Conservation (phyloP, 2,797 vertebrate species). For the Diplodus puntazzo region DNA sequence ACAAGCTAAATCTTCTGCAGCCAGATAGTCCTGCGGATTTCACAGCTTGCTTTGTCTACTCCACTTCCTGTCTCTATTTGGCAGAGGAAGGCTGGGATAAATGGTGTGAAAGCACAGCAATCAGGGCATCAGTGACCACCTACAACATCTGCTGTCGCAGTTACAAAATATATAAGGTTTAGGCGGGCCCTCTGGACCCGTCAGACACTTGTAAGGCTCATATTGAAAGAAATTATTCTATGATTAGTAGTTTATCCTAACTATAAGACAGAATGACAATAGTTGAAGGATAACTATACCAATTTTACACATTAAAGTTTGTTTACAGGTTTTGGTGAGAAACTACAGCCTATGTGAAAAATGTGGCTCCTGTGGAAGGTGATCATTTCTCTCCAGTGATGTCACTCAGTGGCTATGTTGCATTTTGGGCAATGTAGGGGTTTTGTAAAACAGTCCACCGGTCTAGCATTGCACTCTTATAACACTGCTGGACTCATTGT, state of each 20-base stretch:
- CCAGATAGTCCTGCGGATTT: slow-evolving; percentile 71
- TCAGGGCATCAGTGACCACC: slow-evolving; percentile 63
- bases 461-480: no score
- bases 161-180: slow-evolving; percentile 39
- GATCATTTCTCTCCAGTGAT: no score
- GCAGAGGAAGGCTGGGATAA: slow-evolving; percentile 61
- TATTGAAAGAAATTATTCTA: slow-evolving; percentile 19
- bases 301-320: no score
- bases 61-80: slow-evolving; percentile 68
- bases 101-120: slow-evolving; percentile 62
- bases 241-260: slow-evolving; percentile 1
- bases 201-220: not conserved
- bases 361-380: no score
- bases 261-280: slow-evolving; percentile 9
- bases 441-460: no score
- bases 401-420: no score
- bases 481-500: no score
- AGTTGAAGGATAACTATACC: no score
- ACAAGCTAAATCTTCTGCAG: slow-evolving; percentile 76
- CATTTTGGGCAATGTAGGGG: no score
- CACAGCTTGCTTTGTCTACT: slow-evolving; percentile 75
- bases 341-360: no score
- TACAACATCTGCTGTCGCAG: slow-evolving; percentile 50
- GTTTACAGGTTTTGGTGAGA: no score
- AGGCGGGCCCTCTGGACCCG: slow-evolving; percentile 12